Evolutionary conservation across 2,113 vertebrate species (phyloP).

Genomic region (Pseudolaguvia tuberculata): DNA sequence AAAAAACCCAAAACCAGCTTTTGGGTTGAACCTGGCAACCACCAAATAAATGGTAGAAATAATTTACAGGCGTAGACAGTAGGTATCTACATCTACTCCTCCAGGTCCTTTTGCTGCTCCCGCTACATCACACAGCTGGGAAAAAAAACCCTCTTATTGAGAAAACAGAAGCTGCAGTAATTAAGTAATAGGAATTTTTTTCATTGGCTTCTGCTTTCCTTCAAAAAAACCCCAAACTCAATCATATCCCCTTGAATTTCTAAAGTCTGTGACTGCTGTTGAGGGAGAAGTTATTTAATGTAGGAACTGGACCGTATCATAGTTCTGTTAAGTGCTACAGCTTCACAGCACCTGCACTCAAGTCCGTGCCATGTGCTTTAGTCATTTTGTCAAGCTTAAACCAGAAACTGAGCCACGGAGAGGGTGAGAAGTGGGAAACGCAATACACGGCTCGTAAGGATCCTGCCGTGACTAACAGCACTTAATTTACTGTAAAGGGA

Average conservation of each 20-base stretch:
- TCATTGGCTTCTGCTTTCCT: slow-evolving; percentile 21
- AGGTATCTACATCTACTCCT: background rate
- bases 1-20: background rate
- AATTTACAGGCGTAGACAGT: background rate
- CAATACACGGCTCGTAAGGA: background rate
- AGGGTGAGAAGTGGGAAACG: slow-evolving; percentile 4
- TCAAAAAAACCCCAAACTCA: slow-evolving; percentile 15
- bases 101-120: background rate
- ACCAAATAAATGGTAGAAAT: background rate
- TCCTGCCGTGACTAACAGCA: slow-evolving; percentile 3
- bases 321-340: slow-evolving; percentile 8
- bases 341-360: background rate
- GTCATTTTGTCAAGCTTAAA: background rate
- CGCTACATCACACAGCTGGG: background rate
- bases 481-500: background rate
- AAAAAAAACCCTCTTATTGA: background rate
- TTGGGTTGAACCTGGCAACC: background rate
- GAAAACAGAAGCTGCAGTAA: background rate
- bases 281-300: slow-evolving; percentile 29
- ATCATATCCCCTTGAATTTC: slow-evolving; percentile 21
- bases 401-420: slow-evolving; percentile 1
- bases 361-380: background rate
- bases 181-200: slow-evolving; percentile 14
- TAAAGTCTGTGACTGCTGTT: slow-evolving; percentile 18
- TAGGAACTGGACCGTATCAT: slow-evolving; percentile 8